These are phyloP conservation scores for Melanogrammus aeglefinus DNA, from an alignment of 2,797 vertebrate genomes.

Conservation along the genomic window DNA sequence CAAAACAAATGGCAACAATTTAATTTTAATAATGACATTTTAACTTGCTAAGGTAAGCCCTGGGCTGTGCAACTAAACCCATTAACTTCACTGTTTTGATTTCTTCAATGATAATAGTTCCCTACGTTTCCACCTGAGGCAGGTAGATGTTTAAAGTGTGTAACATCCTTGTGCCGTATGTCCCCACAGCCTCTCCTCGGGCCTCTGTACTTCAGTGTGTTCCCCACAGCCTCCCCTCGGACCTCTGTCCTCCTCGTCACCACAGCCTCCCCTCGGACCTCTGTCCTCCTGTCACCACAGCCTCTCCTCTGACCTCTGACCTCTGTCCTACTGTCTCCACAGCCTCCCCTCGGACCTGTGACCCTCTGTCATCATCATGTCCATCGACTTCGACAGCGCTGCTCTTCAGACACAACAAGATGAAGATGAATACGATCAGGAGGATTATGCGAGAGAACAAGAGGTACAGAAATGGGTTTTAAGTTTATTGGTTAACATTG, in stretches of 20 bases:
- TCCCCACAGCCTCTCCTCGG: no score
- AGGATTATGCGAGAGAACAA: slow-evolving; percentile 91
- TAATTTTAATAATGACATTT: background rate
- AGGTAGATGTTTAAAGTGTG: background rate
- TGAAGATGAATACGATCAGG: slow-evolving; percentile 89
- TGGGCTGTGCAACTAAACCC: background rate
- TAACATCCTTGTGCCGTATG: background rate
- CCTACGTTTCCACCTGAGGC: background rate
- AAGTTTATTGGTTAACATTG: background rate
- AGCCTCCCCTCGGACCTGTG: background rate
- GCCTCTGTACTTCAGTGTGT: no score
- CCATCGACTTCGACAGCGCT: slow-evolving; percentile 90
- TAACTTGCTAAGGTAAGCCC: background rate
- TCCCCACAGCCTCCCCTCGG: no score
- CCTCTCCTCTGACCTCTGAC: no score
- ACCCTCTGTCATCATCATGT: slow-evolving; percentile 76
- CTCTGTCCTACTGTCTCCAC: background rate
- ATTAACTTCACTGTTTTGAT: background rate
- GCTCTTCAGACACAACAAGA: slow-evolving; percentile 89
- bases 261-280: no score
- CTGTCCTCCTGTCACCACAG: no score
- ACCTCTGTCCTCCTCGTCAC: no score
- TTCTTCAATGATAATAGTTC: background rate
- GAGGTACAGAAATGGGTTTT: slow-evolving; percentile 73
- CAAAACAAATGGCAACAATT: background rate